Percentiles rank a stretch among this genome's conserved stretches.
These are phyloP conservation scores for Babylonia areolata DNA, from an alignment of 1,140 invertebrate species.

Conservation along the genomic window DNA sequence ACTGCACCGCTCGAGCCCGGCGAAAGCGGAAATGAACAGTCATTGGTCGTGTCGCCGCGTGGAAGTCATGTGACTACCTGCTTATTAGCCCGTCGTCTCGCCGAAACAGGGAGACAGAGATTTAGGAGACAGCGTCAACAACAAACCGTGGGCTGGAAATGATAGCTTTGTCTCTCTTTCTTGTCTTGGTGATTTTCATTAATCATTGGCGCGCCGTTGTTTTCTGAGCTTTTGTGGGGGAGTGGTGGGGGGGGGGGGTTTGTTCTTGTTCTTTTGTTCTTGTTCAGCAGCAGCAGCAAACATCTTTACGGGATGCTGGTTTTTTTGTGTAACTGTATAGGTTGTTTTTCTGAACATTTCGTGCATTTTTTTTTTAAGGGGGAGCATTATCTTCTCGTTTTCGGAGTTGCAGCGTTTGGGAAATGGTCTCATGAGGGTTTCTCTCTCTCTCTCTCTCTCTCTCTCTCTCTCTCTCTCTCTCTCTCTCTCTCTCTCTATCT, in stretches of 20 bases:
- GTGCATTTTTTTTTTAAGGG: too few species aligned
- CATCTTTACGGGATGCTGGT: not conserved
- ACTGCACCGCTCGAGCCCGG: slow-evolving; percentile 31
- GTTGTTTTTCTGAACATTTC: not conserved
- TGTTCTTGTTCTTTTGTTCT: slow-evolving; percentile 14
- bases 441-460: not conserved
- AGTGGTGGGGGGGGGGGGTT: too few species aligned
- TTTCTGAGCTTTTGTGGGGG: too few species aligned
- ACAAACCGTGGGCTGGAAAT: slow-evolving; percentile 25
- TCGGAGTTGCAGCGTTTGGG: too few species aligned
- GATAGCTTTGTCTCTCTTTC: slow-evolving; percentile 35
- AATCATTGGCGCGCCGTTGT: not conserved
- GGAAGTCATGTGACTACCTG: slow-evolving; percentile 37
- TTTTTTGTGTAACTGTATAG: not conserved
- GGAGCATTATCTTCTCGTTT: not conserved
- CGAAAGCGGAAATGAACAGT: slow-evolving; percentile 39
- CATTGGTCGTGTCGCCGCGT: slow-evolving; percentile 41
- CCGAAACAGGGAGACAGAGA: slow-evolving; percentile 32
- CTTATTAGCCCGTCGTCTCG: slow-evolving; percentile 33
- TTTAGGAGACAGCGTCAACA: slow-evolving; percentile 38
- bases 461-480: not conserved
- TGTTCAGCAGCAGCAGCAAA: too few species aligned
- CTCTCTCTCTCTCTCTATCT: not conserved
- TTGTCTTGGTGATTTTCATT: slow-evolving; percentile 10
- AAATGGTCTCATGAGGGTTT: not conserved